Conservation (phyloP, 2,113 vertebrate species). For the Numenius arquata region DNA sequence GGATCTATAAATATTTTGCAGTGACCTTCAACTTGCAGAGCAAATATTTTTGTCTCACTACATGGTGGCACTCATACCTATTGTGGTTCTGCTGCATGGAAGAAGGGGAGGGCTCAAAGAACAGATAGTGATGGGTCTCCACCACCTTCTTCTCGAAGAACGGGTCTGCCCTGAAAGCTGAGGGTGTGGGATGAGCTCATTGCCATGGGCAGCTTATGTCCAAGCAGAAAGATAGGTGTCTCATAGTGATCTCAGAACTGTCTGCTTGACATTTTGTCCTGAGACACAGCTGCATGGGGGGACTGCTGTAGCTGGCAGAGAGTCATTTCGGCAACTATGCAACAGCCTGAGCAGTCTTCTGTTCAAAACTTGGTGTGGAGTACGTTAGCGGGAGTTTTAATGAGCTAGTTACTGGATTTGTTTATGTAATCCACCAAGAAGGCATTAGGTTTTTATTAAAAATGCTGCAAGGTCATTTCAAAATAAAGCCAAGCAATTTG, state of each 20-base stretch:
- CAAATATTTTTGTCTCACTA: not conserved
- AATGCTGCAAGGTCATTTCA: not conserved
- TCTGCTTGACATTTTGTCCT: not conserved
- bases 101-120: not conserved
- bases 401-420: not conserved
- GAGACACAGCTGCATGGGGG: not conserved
- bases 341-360: not conserved
- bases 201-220: not conserved
- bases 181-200: not conserved
- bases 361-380: not conserved
- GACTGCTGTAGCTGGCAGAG: rapidly evolving
- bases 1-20: not conserved
- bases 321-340: not conserved
- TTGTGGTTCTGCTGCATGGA: not conserved
- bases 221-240: not conserved
- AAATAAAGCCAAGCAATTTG: not conserved
- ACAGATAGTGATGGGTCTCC: not conserved
- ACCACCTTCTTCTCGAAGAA: not conserved
- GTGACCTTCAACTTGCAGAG: not conserved
- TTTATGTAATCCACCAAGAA: not conserved
- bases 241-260: not conserved
- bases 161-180: not conserved
- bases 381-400: not conserved
- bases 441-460: not conserved
- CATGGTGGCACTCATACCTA: not conserved